Evolutionary conservation across 30 jellyfish, hydroid and myxozoan species (phyloP), one percentile per base, ranked within the genome.

Genomic region (Aurelia aurita complex sp. Pacific): DNA sequence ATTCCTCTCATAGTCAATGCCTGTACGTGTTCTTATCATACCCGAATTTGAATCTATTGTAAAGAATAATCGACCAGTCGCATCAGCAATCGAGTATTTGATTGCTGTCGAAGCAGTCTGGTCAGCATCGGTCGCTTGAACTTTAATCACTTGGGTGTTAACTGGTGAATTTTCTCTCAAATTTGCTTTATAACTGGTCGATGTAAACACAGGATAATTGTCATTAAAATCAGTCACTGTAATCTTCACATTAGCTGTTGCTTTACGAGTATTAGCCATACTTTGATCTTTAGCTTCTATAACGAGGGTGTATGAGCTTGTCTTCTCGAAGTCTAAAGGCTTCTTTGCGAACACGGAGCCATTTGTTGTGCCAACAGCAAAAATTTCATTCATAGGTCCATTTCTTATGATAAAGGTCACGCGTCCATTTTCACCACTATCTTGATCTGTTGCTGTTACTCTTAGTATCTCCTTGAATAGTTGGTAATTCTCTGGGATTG

Each of bases 1-100:
- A 40, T 74, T 67, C 17, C 17, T 63, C 69, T 95, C 98, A 69
- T 75, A 89, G 80, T 95, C 98, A 33, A 95, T 73, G 64, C 78
- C 81, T 6, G 82, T 57, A 34, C 84, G 79, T 57, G 96, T 75
- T 42, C 74, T 62, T 2, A 87, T 87, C 61, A 87, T 19, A 32
- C 96, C 96, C 12, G 91, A 67, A 4, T 14, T 54, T 42, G 87
- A 19, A 42, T 71, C 83, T 5, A 87, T 87, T 4, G 90, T 35
- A 63, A 87, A 87, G 72, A 16, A 84, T 12, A 54, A 52, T 13
- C 76, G 70, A n/a, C 87, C 76, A 52, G 67, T 23, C 42, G 85
- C 64, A 55, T 75, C 86, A 1, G 10, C 50, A 13, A 84, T 73
- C 17, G 60, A 68, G 29, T 84, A 84, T 2, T 76, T 18, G 4